These are phyloP conservation scores for Anthonomus grandis DNA, from an alignment of 1,140 invertebrate genomes.

Conservation along the genomic window DNA sequence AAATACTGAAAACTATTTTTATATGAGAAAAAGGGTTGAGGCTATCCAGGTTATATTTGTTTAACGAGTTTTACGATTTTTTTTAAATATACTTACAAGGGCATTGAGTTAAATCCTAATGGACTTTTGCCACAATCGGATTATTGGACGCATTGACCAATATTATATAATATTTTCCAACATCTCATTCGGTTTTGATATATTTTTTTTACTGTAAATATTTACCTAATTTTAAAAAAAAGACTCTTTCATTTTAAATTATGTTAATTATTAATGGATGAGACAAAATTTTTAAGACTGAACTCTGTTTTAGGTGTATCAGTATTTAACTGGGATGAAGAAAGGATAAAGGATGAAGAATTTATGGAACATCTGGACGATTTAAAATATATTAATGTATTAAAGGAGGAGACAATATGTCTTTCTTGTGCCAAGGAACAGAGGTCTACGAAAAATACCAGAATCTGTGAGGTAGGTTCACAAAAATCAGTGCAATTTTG, in stretches of 20 bases:
- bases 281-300: too few relatives aligned
- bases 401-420: slow-evolving; percentile 56
- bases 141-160: too few relatives aligned
- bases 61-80: too few relatives aligned
- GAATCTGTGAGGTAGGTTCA: slow-evolving; percentile 21
- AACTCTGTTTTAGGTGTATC: slow-evolving; percentile 29
- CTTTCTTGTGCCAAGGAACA: slow-evolving; percentile 36
- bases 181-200: neutral
- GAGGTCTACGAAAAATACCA: slow-evolving; percentile 17
- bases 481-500: too few relatives aligned
- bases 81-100: too few relatives aligned
- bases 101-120: too few relatives aligned
- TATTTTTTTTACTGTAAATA: neutral
- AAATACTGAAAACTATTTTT: too few relatives aligned
- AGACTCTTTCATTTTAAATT: too few relatives aligned
- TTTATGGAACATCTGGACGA: slow-evolving; percentile 52
- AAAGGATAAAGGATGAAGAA: slow-evolving; percentile 54
- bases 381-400: slow-evolving; percentile 53
- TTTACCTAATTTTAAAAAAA: neutral
- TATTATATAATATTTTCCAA: neutral
- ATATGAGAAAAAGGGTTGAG: too few relatives aligned
- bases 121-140: too few relatives aligned
- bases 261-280: too few relatives aligned
- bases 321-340: slow-evolving; percentile 56
- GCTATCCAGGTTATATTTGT: too few relatives aligned